Evolutionary conservation across 2,888 invertebrate genomes (phyloP), one percentile per base, ranked within the genome.

Genomic region (Ectemnius continuus): DNA sequence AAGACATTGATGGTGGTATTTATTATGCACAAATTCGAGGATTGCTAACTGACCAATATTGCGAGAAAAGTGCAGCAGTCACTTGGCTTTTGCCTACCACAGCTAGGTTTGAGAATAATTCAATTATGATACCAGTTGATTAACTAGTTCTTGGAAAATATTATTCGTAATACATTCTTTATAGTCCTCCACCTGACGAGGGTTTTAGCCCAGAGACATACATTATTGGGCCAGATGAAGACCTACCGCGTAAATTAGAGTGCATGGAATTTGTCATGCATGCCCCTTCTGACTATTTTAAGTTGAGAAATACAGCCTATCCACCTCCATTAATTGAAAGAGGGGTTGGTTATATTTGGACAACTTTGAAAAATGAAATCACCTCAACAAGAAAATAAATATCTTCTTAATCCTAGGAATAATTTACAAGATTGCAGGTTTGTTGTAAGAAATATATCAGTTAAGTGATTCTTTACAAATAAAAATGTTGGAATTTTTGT

Each of bases 241-340:
- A 98, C 80, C 92, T 97, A 1, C 96, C 97, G 0, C 93, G 98
- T 5, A 96, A 95, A 89, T 92, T 98, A 66, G 96, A 96, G 45
- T 96, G 94, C 81, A 95, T 98, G 95, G 95, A 97, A 87, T 98
- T 98, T 91, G 94, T 98, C 18, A 97, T 97, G 95, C 97, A 97
- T 87, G 97, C 97, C 0, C 98, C 98, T 0, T 97, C 97, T 0
- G 97, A 97, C 90, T 98, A 98, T 91, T 97, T 95, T 90, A 95
- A 95, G 87, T 93, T 95, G 8, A 94, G 93, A 81, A 94, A 93
- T 79, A 94, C 94, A 14, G 97, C 97, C 0, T 97, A 96, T 89
- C 96, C 96, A 0, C 91, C 93, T 48, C 91, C 93, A 0, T 84
- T 87, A 2, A 80, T 84, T n/a, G 90, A 90, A 75, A 86, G 81